Base-by-base conservation (phyloP, 2,113 vertebrate genomes). In the Pseudorasbora parva region DNA sequence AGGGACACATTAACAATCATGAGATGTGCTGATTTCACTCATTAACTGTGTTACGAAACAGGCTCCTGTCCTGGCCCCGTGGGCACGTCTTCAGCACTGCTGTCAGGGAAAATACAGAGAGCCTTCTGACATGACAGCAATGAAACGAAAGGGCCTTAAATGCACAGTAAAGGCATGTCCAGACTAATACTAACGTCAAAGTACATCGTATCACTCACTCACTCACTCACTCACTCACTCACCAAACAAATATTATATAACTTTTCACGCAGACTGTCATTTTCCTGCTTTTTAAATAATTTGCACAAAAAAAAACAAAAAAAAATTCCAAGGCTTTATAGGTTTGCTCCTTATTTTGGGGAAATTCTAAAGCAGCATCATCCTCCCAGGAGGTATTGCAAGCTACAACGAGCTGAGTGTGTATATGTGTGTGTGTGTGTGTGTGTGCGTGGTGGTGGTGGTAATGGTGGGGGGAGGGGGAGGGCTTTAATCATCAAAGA, bases 11-110 rank as follows among this genome's bases (percentile, higher is more conserved):
- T 56, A 77, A 49, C 25, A 66, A 37, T 30, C 72, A 21, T 23
- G 73, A 82, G 79, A 62, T 60, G 47, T 62, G 37, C 59, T 85
- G 66, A 57, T 66, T 85, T 84, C 73, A 86, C 62, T 88, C 82
- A 71, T 81, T 69, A 81, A 73, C 82, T 56, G 17, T n/a, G 66
- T 71, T 84, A 71, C 21, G 66, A 84, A 78, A 82, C 71, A 21
- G 77, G 43, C 33, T 12, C 37, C 17, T 27, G 41, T 21, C 51
- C 49, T 27, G 17, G 56, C 51, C 76, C 57, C 17, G 77, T 49
- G 81, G 68, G 19, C 27, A 81, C 7, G 14, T 74, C 68, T 69
- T 64, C 54, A 59, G 83, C 15, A 45, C 56, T 47, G 62, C 75
- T 59, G 74, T 69, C 33, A 25, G 21, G 21, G 56, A 14, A 41